phyloP scores from a whole-genome alignment of 2,888 invertebrate genomes.

The Cinara cedri region DNA sequence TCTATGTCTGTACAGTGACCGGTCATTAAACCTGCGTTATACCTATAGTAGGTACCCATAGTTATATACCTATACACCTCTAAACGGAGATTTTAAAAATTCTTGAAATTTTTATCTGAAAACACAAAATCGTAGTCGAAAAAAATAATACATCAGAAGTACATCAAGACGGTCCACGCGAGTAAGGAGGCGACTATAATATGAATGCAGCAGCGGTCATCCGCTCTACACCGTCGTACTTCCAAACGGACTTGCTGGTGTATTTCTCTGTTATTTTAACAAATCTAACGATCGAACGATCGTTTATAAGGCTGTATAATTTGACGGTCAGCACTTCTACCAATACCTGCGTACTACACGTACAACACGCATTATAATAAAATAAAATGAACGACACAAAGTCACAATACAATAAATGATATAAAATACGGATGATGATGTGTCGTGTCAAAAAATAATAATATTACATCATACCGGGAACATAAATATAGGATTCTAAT shows the following conservation, averaged over 20 bases:
- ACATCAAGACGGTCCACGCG: too few species aligned
- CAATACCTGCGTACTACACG: conserved; percentile 14
- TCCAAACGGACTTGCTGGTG: not conserved
- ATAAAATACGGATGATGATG: conserved; percentile 15
- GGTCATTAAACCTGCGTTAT: too few species aligned
- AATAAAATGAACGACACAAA: not conserved
- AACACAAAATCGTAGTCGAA: too few species aligned
- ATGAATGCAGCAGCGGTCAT: too few species aligned
- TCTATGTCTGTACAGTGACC: too few species aligned
- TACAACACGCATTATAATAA: too few species aligned
- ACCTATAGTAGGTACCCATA: too few species aligned
- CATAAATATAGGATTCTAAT: conserved; percentile 44
- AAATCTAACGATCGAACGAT: not conserved
- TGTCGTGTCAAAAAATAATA: conserved; percentile 23
- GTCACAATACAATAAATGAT: not conserved
- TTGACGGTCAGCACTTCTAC: not conserved
- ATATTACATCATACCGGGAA: conserved; percentile 52
- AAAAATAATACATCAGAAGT: too few species aligned
- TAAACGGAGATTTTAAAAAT: too few species aligned
- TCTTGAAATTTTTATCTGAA: too few species aligned
- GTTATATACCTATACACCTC: too few species aligned
- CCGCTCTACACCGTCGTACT: not conserved
- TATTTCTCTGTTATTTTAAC: conserved; percentile 6
- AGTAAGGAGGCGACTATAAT: too few species aligned
- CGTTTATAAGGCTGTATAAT: conserved; percentile 25